A percentile compares a stretch with the other conserved stretches of the same genome.
phyloP scores from a whole-genome alignment of 2,888 invertebrate species.

The Drosophila helvetica region DNA sequence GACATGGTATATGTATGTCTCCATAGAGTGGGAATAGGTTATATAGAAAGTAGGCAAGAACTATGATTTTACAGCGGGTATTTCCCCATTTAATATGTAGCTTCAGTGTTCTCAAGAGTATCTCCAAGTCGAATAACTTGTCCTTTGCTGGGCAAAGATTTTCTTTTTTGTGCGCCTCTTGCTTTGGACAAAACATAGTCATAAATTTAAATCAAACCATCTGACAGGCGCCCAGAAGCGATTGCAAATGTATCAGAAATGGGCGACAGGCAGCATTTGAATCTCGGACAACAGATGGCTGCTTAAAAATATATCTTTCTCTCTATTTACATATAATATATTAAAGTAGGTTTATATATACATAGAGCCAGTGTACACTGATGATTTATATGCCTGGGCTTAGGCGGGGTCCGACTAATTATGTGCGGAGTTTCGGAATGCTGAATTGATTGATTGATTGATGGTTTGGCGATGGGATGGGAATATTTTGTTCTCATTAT shows the following conservation, averaged over 20 bases:
- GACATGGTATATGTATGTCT: background rate
- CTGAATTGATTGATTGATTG: conserved; percentile 53
- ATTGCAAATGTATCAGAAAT: conserved; percentile 65
- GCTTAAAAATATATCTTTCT: conserved; percentile 19
- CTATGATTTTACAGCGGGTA: no score
- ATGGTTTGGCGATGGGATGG: conserved; percentile 20
- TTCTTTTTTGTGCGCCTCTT: conserved; percentile 55
- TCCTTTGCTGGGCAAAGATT: conserved; percentile 3
- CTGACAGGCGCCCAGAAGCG: conserved; percentile 59
- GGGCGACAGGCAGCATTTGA: conserved; percentile 24
- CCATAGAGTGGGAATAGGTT: no score
- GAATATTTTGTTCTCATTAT: conserved; percentile 21
- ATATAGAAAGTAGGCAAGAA: no score
- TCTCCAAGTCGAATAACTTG: background rate
- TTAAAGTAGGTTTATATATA: background rate
- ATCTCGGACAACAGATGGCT: conserved; percentile 45
- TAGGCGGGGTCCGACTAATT: conserved; percentile 51
- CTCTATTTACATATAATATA: conserved; percentile 4
- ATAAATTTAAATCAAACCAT: conserved; percentile 73
- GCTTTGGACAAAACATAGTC: conserved; percentile 59
- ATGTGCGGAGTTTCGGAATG: conserved; percentile 48
- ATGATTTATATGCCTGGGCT: conserved; percentile 40
- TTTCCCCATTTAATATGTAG: no score
- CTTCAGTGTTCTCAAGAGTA: no score
- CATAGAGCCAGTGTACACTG: conserved; percentile 6